These are phyloP conservation scores for Coenonympha arcania DNA, from an alignment of 2,888 invertebrate genomes.

Conservation along the genomic window DNA sequence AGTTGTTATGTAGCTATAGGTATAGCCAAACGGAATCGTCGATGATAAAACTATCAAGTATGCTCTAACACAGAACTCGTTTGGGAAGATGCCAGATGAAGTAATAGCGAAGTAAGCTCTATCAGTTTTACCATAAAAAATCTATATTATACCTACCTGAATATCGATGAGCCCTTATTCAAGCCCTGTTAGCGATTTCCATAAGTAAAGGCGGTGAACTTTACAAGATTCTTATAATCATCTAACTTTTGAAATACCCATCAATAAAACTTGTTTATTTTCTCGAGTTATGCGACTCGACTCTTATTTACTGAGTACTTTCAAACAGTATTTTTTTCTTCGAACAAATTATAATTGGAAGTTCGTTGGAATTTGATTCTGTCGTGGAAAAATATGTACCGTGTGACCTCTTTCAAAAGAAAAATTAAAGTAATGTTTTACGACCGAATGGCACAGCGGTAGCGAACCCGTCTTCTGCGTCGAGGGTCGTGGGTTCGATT, in stretches of 20 bases:
- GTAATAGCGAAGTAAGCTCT: constrained; percentile 4
- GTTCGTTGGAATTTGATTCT: background rate
- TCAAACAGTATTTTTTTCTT: background rate
- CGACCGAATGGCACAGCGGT: no score
- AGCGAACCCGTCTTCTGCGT: no score
- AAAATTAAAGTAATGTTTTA: no score
- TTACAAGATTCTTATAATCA: background rate
- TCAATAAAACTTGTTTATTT: background rate
- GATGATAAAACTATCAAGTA: constrained; percentile 3
- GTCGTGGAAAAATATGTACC: no score
- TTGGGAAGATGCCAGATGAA: constrained; percentile 3
- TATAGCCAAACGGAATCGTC: no score
- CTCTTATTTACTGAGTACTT: background rate
- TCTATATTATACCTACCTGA: constrained; percentile 5
- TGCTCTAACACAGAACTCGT: constrained; percentile 3
- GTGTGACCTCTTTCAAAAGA: no score
- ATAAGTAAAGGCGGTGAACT: background rate
- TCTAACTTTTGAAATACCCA: background rate
- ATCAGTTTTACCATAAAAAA: constrained; percentile 5
- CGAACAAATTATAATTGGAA: background rate
- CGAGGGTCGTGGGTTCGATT: no score
- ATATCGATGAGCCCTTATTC: constrained; percentile 11
- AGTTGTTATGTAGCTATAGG: no score
- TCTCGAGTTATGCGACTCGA: background rate
- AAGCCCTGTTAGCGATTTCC: constrained; percentile 7